Evolutionary conservation across 2,113 vertebrate genomes (phyloP), one percentile per base, ranked within the genome.

Genomic region (Micromys minutus): DNA sequence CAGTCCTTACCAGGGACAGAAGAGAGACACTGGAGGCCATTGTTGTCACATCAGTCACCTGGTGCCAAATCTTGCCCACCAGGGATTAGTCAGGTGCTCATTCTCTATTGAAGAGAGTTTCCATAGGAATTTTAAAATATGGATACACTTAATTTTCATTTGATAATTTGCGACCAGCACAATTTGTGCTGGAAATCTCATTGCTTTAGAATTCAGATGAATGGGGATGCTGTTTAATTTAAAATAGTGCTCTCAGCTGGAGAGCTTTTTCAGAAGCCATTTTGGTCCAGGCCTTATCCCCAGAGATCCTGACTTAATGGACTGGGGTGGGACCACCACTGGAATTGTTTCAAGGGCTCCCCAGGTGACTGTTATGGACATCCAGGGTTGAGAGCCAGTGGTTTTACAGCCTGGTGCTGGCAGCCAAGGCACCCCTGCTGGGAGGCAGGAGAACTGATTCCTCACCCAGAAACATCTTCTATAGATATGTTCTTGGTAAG

Each of bases 281-380:
- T n/a, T 31, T 76, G 90, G 75, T 65, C 84, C 65, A 81, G 75
- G 57, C 71, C 76, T 77, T 1, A 7, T 90, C 83, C 87, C 90
- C 63, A 24, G 85, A 95, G 92, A 96, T n/a, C 45, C 52, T 12
- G 31, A 93, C 34, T 95, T 95, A 91, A 95, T 83, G 86, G 86
- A 1, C 50, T 90, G 61, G 87, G 95, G 81, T 92, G 29, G 86
- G 77, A 81, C 76, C 47, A 50, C 77, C 65, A 63, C 45, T 47
- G 17, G 52, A 19, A 13, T 76, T 86, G 3, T 71, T 90, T 65
- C 89, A 67, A 95, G 72, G 83, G n/a, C 72, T 97, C 93, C 93
- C 89, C 61, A 69, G 89, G 77, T 87, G 74, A 92, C 76, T 72
- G 45, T 96, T 92, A 95, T 26, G 71, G 24, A 34, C 84, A 90